Conservation (phyloP, 1,140 invertebrate genomes). For the Monochamus saltuarius region DNA sequence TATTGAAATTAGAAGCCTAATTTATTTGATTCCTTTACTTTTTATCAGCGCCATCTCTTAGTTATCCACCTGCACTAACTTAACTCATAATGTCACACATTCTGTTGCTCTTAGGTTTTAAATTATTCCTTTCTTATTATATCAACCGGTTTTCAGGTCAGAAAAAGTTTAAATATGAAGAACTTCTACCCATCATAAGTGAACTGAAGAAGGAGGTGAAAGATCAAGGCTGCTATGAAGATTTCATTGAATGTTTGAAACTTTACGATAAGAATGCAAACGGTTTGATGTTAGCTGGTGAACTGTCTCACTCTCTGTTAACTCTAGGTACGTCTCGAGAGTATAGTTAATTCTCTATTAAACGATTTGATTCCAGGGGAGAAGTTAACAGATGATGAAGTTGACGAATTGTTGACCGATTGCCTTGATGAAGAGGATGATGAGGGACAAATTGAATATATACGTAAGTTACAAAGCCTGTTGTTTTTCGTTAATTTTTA, state of each 20-base stretch:
- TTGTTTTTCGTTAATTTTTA: slow-evolving; percentile 5
- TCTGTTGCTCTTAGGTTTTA: too few species aligned
- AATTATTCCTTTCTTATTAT: too few species aligned
- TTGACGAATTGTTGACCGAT: slow-evolving; percentile 79
- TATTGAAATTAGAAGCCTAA: too few species aligned
- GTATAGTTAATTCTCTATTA: not conserved
- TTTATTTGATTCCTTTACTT: too few species aligned
- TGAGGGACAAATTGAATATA: slow-evolving; percentile 90
- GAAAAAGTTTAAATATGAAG: slow-evolving; percentile 72
- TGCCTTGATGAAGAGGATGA: slow-evolving; percentile 91
- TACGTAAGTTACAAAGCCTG: slow-evolving; percentile 68
- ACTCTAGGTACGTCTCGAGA: slow-evolving; percentile 59
- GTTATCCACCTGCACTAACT: not conserved
- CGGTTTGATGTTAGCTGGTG: slow-evolving; percentile 72
- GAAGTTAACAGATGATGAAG: slow-evolving; percentile 77
- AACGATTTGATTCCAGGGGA: slow-evolving; percentile 67
- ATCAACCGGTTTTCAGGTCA: slow-evolving; percentile 49
- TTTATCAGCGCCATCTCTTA: too few species aligned
- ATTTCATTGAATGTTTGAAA: slow-evolving; percentile 77
- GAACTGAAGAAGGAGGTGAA: slow-evolving; percentile 65
- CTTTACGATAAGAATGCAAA: slow-evolving; percentile 76
- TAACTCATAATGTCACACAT: too few species aligned
- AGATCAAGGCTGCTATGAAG: slow-evolving; percentile 71
- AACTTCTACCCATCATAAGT: slow-evolving; percentile 70
- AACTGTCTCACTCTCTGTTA: slow-evolving; percentile 69